Evolutionary conservation across 1,140 invertebrate species (phyloP).

Genomic region (Andrena cerasifolii): DNA sequence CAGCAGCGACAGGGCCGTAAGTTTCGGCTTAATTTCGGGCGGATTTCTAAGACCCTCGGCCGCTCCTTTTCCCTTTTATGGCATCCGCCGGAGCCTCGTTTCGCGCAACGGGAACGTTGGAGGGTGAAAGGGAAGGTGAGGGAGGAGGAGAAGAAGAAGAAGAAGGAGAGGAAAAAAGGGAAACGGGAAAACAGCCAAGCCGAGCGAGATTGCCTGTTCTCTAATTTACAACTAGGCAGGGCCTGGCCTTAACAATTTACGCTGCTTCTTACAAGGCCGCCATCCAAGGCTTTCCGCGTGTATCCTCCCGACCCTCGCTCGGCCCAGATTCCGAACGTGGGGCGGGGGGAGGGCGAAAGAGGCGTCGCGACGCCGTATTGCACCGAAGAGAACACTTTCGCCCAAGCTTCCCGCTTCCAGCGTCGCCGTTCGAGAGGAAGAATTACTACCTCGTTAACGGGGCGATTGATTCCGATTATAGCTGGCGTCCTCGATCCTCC

Average conservation of each 20-base stretch:
- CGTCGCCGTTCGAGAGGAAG: constrained; percentile 31
- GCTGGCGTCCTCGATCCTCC: constrained; percentile 21
- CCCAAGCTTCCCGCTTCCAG: constrained; percentile 9
- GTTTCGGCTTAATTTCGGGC: constrained; percentile 49
- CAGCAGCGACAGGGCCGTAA: constrained; percentile 23
- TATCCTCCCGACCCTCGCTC: background rate
- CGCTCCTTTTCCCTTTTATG: constrained; percentile 25
- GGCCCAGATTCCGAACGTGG: constrained; percentile 33
- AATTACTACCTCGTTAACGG: constrained; percentile 62
- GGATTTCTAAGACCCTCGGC: constrained; percentile 50
- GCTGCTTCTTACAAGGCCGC: constrained; percentile 53
- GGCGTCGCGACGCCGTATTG: constrained; percentile 57
- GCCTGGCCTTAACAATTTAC: constrained; percentile 75
- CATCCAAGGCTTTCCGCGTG: constrained; percentile 38
- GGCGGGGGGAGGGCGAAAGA: constrained; percentile 11
- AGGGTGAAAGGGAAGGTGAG: background rate
- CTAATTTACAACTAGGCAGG: constrained; percentile 77
- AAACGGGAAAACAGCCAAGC: constrained; percentile 52
- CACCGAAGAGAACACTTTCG: constrained; percentile 22
- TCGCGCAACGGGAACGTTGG: constrained; percentile 23
- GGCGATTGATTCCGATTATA: constrained; percentile 61
- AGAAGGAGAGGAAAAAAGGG: background rate
- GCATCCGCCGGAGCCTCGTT: constrained; percentile 26
- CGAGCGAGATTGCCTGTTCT: constrained; percentile 74
- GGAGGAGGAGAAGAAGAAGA: too few relatives aligned